A percentile compares a stretch with the other conserved stretches of the same genome.
Evolutionary conservation across 2,888 invertebrate species (phyloP).

Genomic region (Fissipunctia ypsillon): DNA sequence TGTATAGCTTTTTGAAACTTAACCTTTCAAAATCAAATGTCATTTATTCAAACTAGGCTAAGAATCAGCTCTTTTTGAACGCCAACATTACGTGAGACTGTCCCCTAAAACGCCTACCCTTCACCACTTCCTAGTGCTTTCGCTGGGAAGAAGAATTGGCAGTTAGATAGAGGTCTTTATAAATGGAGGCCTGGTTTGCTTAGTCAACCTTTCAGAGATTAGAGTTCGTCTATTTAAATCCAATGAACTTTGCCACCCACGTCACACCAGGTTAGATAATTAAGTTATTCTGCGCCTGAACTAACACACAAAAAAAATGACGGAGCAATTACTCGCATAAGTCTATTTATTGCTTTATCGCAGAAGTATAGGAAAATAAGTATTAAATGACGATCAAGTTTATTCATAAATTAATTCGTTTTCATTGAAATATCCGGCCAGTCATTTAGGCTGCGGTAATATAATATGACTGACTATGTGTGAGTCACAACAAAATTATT

Average conservation of each 20-base stretch:
- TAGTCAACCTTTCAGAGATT: neutral
- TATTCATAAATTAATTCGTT: constrained; percentile 23
- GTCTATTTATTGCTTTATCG: constrained; percentile 8
- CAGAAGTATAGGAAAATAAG: constrained; percentile 4
- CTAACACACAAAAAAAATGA: constrained; percentile 14
- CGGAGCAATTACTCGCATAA: constrained; percentile 5
- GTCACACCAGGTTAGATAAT: constrained; percentile 5
- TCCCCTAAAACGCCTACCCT: too few species aligned
- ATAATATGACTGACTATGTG: neutral
- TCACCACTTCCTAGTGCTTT: too few species aligned
- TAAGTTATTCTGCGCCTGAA: neutral
- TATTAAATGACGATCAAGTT: constrained; percentile 27
- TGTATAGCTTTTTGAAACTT: neutral
- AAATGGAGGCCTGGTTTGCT: neutral
- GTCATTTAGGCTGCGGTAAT: constrained; percentile 22
- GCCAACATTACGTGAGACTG: too few species aligned
- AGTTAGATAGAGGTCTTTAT: too few species aligned
- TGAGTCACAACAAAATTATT: constrained; percentile 28
- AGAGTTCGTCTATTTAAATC: constrained; percentile 7
- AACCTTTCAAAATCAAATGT: too few species aligned
- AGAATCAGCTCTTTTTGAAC: too few species aligned
- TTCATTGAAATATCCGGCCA: constrained; percentile 23
- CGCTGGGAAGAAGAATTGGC: too few species aligned
- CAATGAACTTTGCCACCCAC: constrained; percentile 19
- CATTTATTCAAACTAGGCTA: too few species aligned